A percentile compares a stretch with the other conserved stretches of the same genome.
phyloP scores from a whole-genome alignment of 2,113 vertebrate species.

The Ceyx melanurus region DNA sequence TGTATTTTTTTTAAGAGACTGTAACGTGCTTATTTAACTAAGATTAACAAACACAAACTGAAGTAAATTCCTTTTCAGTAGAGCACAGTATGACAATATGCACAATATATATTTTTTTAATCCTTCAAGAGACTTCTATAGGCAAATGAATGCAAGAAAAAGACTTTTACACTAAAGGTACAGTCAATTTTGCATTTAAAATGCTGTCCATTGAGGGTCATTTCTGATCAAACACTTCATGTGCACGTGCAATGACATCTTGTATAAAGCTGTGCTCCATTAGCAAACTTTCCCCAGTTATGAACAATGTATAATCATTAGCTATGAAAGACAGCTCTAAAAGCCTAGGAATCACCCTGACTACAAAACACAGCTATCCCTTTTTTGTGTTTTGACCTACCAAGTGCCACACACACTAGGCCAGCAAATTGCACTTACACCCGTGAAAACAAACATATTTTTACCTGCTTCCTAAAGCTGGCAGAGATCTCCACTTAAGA shows the following conservation, averaged over 20 bases:
- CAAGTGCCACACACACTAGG: rapidly evolving
- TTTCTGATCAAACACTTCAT: background rate
- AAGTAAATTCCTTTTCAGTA: background rate
- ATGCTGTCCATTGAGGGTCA: background rate
- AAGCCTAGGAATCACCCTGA: background rate
- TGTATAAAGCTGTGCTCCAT: background rate
- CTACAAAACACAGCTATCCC: rapidly evolving
- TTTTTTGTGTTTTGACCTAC: background rate
- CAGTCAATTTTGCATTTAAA: background rate
- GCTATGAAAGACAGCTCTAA: background rate
- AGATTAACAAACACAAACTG: background rate
- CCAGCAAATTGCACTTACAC: background rate
- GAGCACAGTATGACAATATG: background rate
- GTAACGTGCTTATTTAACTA: background rate
- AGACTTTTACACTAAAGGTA: background rate
- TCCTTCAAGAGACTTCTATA: background rate
- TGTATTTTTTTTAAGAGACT: background rate
- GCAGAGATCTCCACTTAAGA: background rate
- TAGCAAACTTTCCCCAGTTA: background rate
- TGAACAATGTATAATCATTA: background rate
- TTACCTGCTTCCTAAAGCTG: background rate
- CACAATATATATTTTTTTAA: background rate
- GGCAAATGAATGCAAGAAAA: background rate
- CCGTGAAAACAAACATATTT: background rate
- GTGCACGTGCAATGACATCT: background rate